These are phyloP conservation scores for Hirundo rustica DNA, from an alignment of 2,797 vertebrate genomes.

Conservation along the genomic window DNA sequence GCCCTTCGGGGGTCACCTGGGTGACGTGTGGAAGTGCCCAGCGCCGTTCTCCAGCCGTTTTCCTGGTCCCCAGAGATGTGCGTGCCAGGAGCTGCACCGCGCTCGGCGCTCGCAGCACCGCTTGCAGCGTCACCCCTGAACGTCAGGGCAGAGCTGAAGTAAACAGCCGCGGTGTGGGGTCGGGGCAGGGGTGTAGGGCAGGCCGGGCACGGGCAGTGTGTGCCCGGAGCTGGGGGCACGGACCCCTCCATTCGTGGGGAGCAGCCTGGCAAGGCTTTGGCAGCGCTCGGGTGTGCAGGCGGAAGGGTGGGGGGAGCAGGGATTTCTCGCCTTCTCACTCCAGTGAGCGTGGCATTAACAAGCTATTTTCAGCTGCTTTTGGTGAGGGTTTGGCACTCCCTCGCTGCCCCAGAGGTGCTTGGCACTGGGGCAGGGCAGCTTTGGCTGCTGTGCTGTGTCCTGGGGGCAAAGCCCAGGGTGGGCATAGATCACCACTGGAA, in stretches of 20 bases:
- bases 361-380: slow-evolving; percentile 9
- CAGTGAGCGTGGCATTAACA: slow-evolving; percentile 15
- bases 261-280: not conserved
- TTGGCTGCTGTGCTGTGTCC: not conserved
- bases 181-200: not conserved
- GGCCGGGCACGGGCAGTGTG: not conserved
- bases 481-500: not conserved
- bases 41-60: not conserved
- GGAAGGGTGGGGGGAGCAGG: not conserved
- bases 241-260: accelerated
- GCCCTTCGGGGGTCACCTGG: not conserved
- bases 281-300: not conserved
- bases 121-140: not conserved
- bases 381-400: not conserved
- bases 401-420: not conserved
- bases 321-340: slow-evolving; percentile 47
- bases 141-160: not conserved
- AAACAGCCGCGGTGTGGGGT: not conserved
- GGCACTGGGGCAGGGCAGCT: not conserved
- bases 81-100: not conserved
- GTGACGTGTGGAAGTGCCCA: accelerated
- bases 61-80: accelerated
- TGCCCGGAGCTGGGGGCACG: accelerated
- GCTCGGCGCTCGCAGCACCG: not conserved
- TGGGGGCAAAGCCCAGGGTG: not conserved